Evolutionary conservation across 2,113 vertebrate genomes (phyloP).

Genomic region (Podocnemis expansa): DNA sequence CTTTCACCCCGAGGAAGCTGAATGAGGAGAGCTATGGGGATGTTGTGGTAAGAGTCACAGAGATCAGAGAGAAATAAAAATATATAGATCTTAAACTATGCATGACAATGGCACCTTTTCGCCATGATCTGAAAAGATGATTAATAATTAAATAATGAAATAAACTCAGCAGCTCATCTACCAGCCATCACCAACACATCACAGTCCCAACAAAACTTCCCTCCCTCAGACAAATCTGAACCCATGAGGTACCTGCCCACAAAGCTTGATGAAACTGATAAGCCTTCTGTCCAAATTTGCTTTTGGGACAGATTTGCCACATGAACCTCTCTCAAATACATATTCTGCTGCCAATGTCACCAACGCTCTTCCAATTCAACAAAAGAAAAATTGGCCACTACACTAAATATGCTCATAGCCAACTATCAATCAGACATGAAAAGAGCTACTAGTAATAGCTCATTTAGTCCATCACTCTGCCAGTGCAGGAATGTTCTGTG

Average conservation of each 20-base stretch:
- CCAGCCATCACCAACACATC: slow-evolving; percentile 12
- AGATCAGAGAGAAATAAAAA: slow-evolving; percentile 14
- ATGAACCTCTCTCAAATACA: slow-evolving; percentile 32
- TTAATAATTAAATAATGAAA: slow-evolving; percentile 9
- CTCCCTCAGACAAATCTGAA: background rate
- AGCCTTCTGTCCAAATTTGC: slow-evolving; percentile 24
- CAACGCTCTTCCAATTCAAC: slow-evolving; percentile 28
- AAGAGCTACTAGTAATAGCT: slow-evolving; percentile 67
- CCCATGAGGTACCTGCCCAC: slow-evolving; percentile 10
- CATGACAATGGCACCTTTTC: background rate
- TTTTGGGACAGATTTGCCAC: slow-evolving; percentile 49
- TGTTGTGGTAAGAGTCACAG: background rate
- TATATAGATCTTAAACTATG: slow-evolving; percentile 9
- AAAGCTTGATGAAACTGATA: slow-evolving; percentile 39
- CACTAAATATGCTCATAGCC: slow-evolving; percentile 10
- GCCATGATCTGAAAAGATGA: slow-evolving; percentile 37
- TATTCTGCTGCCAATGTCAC: slow-evolving; percentile 52
- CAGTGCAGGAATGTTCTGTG: slow-evolving; percentile 57
- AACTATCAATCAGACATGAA: slow-evolving; percentile 64
- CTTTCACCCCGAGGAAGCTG: background rate
- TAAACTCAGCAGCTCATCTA: slow-evolving; percentile 44
- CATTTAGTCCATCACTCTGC: slow-evolving; percentile 55
- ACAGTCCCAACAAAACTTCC: background rate
- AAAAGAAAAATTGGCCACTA: slow-evolving; percentile 27
- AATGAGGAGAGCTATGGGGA: slow-evolving; percentile 4